phyloP scores from a whole-genome alignment of 2,888 invertebrate genomes.

The Catocala fraxini region DNA sequence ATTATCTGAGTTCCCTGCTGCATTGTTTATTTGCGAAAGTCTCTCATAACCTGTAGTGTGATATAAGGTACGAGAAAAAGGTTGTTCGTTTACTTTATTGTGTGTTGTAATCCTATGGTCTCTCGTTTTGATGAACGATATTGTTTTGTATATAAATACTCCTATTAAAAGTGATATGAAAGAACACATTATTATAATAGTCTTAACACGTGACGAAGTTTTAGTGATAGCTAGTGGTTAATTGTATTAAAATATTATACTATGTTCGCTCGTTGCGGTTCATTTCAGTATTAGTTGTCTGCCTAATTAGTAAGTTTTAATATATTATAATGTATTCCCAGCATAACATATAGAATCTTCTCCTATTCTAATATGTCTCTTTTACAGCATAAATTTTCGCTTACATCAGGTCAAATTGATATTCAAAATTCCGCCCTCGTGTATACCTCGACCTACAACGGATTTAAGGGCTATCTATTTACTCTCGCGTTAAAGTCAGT shows the following conservation, averaged over 20 bases:
- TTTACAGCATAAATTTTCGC: background rate
- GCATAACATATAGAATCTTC: too few relatives aligned
- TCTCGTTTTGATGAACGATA: background rate
- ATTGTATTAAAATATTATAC: too few relatives aligned
- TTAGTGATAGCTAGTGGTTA: too few relatives aligned
- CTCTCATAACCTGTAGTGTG: background rate
- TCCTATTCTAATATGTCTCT: background rate
- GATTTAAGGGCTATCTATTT: conserved; percentile 13
- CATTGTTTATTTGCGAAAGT: background rate
- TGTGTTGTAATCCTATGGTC: background rate
- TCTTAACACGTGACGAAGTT: too few relatives aligned
- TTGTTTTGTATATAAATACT: background rate
- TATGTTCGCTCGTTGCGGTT: too few relatives aligned
- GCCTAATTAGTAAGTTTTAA: too few relatives aligned
- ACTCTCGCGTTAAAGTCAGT: conserved; percentile 32
- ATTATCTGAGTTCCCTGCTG: background rate
- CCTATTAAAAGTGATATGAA: background rate
- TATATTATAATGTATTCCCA: too few relatives aligned
- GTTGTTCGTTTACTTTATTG: background rate
- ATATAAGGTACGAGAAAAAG: background rate
- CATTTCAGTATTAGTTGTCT: too few relatives aligned
- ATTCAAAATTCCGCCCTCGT: background rate
- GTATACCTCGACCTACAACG: background rate
- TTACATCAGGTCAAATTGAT: background rate
- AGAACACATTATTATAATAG: too few relatives aligned